A percentile compares a stretch with the other conserved stretches of the same genome.
These are phyloP conservation scores for Dromococcyx pavoninus DNA, from an alignment of 2,797 vertebrate genomes.

Conservation along the genomic window DNA sequence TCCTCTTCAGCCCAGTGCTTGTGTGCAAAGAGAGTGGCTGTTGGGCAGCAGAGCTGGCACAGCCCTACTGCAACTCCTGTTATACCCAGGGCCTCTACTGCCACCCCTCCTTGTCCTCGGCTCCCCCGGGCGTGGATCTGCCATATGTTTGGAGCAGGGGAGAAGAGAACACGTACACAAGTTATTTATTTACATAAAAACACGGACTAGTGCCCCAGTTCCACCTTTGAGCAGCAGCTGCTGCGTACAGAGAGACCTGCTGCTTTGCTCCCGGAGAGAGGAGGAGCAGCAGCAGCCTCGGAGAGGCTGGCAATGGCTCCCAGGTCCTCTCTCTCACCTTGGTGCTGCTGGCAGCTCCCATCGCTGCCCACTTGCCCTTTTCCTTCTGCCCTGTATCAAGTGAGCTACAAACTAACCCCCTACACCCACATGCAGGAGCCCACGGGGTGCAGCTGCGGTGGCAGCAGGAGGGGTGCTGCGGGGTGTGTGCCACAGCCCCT, in stretches of 20 bases:
- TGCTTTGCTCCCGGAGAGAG: rapidly evolving
- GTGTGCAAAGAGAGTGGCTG: neutral
- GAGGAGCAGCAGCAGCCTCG: neutral
- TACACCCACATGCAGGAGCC: neutral
- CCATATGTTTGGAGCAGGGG: neutral
- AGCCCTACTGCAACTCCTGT: neutral
- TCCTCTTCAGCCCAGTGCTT: neutral
- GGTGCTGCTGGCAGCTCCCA: neutral
- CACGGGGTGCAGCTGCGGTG: neutral
- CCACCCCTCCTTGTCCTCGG: neutral
- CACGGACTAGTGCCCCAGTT: constrained; percentile 9
- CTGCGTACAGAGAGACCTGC: neutral
- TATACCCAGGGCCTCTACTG: neutral
- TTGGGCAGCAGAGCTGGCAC: neutral
- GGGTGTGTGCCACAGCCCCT: rapidly evolving
- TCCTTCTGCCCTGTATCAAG: neutral
- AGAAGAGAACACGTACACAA: neutral
- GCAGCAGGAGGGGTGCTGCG: neutral
- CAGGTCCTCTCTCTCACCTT: neutral
- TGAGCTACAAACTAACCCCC: neutral
- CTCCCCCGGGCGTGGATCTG: neutral
- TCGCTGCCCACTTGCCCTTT: neutral
- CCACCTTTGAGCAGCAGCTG: constrained; percentile 15
- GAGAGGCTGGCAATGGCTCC: neutral
- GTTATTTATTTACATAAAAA: constrained; percentile 58